Base-by-base conservation (phyloP, 92 coral and sea anemone species). In the Metridium senile region DNA sequence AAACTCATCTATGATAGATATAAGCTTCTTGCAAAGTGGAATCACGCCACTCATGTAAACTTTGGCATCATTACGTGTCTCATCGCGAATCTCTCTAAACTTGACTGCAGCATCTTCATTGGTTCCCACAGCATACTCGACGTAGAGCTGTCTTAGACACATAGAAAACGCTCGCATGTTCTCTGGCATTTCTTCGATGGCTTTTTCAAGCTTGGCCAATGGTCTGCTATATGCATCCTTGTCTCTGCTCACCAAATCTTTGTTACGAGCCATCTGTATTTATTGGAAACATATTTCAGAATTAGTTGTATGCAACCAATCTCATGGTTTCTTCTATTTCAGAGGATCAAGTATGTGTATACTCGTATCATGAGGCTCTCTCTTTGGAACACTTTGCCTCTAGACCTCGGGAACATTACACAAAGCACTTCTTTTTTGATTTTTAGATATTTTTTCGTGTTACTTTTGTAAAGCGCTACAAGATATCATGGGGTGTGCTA, bases 11-110 rank as follows among this genome's bases (percentile, higher is more conserved):
- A 80, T 75, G 33, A 70, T 34, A 54, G 76, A 1, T 0, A 85
- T 89, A 29, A 89, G 66, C 65, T 73, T 89, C 76, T 45, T 65
- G 82, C 86, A 85, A 0, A 85, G 39, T 17, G 90, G 93, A 6
- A 89, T 69, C 33, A 89, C 59, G 34, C 69, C 70, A 31, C 75
- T 74, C 0, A 85, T 64, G 74, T 85, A 85, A 53, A 85, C 89
- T 58, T 84, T 46, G 56, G 89, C 90, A 73, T 89, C 90, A 39
- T 81, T 76, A 28, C 81, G 81, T n/a, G 93, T 85, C 33, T 76
- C 83, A 63, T 89, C 93, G 20, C 93, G 93, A 66, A 89, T 90
- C 61, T 78, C 47, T 45, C 88, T 33, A 45, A 89, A 89, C 33
- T 58, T 61, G 9, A 6, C 11, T 17, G 88, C 82, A 56, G 73